Percentiles rank a stretch among this genome's conserved stretches.
These are phyloP conservation scores for Vireo griseus DNA, from an alignment of 2,797 vertebrate genomes.

Conservation along the genomic window DNA sequence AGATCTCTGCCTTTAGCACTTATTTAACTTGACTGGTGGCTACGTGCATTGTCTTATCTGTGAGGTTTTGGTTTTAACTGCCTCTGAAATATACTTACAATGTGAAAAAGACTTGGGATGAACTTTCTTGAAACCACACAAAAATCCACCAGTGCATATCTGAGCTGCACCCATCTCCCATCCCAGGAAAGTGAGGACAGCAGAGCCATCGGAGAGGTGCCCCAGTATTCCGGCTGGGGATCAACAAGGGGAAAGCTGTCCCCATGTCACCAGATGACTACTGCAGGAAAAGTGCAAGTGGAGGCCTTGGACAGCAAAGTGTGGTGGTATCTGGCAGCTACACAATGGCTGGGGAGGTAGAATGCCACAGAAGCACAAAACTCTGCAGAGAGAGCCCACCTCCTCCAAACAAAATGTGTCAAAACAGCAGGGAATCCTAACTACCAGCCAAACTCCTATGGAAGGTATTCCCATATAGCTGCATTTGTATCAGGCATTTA, in stretches of 20 bases:
- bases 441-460: background rate
- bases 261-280: background rate
- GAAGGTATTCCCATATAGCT: background rate
- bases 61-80: background rate
- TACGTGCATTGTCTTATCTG: background rate
- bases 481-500: background rate
- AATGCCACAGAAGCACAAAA: fast-evolving
- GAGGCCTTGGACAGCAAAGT: background rate
- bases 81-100: background rate
- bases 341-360: background rate
- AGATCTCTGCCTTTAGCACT: background rate
- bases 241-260: background rate
- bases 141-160: fast-evolving
- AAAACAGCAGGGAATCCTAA: background rate
- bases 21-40: background rate
- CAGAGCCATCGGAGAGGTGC: background rate
- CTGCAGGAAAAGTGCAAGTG: background rate
- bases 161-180: background rate
- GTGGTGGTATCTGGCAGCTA: background rate
- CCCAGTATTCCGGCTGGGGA: background rate
- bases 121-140: background rate
- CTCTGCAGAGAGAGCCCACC: background rate
- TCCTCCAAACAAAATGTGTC: background rate
- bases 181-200: background rate
- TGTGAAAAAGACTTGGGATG: background rate